Evolutionary conservation across 2,113 vertebrate genomes (phyloP), one percentile per base, ranked within the genome.

Genomic region (Stercorarius parasiticus): DNA sequence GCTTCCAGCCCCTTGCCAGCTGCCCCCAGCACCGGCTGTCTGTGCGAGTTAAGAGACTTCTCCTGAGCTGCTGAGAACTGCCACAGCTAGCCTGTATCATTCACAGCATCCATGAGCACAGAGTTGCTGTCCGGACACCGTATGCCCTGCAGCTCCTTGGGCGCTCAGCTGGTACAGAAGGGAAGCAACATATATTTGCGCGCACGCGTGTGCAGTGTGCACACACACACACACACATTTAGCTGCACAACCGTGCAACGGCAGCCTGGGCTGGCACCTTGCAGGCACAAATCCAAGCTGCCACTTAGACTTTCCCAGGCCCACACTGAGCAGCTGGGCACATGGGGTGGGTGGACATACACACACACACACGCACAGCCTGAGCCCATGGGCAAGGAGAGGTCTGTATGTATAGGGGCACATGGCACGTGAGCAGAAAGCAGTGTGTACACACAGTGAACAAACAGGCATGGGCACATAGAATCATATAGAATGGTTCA

Each of bases 51-150:
- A 97, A 64, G 74, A 88, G 61, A 64, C 74, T 87, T 80, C 67
- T 94, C 56, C 91, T 95, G 95, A 97, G 96, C 38, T 94, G 93
- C 95, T 95, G 94, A 96, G 94, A 86, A 87, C 67, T 92, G 95
- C 95, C 90, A 83, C 82, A 82, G 91, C 88, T 52, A 66, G 93
- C 95, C 96, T 93, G 83, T 96, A 97, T 97, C 96, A 96, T 80
- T 94, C 96, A 96, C 95, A 96, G 95, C 95, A 93, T 93, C 90
- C 59, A 45, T 17, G 78, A 95, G 81, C 83, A 40, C 4, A 22
- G 88, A 61, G 53, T 94, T 96, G 96, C 86, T 56, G 69, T 64
- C 87, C 7, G 5, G 94, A 69, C 79, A 76, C 2, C 2, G 2
- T 15, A 11, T 50, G 42, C 88, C 96, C 94, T 83, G 81, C 85